These are phyloP conservation scores for Monochamus saltuarius DNA, from an alignment of 1,140 invertebrate genomes.

Conservation along the genomic window DNA sequence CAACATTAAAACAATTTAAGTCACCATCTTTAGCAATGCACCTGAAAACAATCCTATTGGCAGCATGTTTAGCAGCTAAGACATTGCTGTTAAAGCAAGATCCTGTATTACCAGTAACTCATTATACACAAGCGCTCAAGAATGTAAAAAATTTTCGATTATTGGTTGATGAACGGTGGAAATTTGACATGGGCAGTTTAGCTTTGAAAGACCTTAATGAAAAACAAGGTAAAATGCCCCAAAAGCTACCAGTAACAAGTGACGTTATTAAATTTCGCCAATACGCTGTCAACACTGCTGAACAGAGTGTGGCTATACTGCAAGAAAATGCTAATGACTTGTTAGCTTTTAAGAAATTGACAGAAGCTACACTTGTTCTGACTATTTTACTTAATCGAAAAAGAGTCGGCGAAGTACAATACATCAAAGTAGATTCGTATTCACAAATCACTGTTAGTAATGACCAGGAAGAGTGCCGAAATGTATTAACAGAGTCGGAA, in stretches of 20 bases:
- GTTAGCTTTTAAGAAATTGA: constrained; percentile 24
- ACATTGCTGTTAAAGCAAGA: constrained; percentile 20
- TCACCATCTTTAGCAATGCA: constrained; percentile 27
- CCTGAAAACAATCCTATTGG: constrained; percentile 24
- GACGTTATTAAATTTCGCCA: constrained; percentile 22
- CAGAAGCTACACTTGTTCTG: constrained; percentile 25
- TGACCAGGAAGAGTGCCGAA: constrained; percentile 27
- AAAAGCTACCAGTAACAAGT: constrained; percentile 18
- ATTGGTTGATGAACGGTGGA: constrained; percentile 23
- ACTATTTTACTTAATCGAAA: constrained; percentile 32
- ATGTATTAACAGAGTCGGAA: constrained; percentile 21
- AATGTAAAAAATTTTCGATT: constrained; percentile 22
- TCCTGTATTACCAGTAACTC: constrained; percentile 19
- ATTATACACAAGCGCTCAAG: constrained; percentile 25
- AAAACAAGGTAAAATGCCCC: constrained; percentile 16
- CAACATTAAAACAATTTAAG: constrained; percentile 20
- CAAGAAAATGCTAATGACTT: constrained; percentile 17
- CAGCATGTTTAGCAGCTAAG: constrained; percentile 17
- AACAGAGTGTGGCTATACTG: constrained; percentile 14
- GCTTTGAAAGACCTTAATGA: constrained; percentile 30
- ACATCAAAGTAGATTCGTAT: constrained; percentile 25
- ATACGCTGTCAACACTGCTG: constrained; percentile 14
- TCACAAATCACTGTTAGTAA: neutral
- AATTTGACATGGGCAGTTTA: constrained; percentile 28
- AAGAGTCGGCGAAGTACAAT: constrained; percentile 31